phyloP scores from a whole-genome alignment of 2,888 invertebrate genomes.

The Orgyia antiqua region DNA sequence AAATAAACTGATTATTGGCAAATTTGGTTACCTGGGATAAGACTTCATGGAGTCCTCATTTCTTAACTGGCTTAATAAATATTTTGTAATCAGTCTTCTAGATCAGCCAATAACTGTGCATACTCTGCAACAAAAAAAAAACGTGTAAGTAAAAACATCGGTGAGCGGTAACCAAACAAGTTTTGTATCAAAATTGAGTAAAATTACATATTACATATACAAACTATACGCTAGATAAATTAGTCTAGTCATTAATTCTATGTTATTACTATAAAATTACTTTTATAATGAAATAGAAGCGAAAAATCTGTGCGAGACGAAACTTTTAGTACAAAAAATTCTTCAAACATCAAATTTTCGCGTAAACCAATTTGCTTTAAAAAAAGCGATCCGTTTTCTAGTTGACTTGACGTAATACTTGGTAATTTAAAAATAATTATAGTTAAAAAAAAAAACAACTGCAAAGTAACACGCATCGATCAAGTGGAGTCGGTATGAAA shows the following conservation, averaged over 20 bases:
- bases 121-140: slow-evolving; percentile 62
- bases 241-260: slow-evolving; percentile 37
- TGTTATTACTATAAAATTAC: slow-evolving; percentile 50
- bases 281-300: slow-evolving; percentile 48
- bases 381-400: slow-evolving; percentile 57
- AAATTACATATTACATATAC: slow-evolving; percentile 38
- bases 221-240: slow-evolving; percentile 30
- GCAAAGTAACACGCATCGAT: slow-evolving; percentile 69
- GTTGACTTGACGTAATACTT: slow-evolving; percentile 63
- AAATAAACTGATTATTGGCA: slow-evolving; percentile 39
- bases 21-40: slow-evolving; percentile 46
- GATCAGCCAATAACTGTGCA: slow-evolving; percentile 50
- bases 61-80: slow-evolving; percentile 52
- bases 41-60: slow-evolving; percentile 59
- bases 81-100: slow-evolving; percentile 65
- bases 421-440: slow-evolving; percentile 73
- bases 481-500: slow-evolving; percentile 61
- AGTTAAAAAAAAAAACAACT: slow-evolving; percentile 39
- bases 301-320: slow-evolving; percentile 30
- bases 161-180: slow-evolving; percentile 31
- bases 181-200: slow-evolving; percentile 33
- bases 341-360: slow-evolving; percentile 54
- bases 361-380: slow-evolving; percentile 51
- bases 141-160: slow-evolving; percentile 24
- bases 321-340: slow-evolving; percentile 39